Base-by-base conservation (phyloP, 2,888 invertebrate species). In the Notodonta ziczac region DNA sequence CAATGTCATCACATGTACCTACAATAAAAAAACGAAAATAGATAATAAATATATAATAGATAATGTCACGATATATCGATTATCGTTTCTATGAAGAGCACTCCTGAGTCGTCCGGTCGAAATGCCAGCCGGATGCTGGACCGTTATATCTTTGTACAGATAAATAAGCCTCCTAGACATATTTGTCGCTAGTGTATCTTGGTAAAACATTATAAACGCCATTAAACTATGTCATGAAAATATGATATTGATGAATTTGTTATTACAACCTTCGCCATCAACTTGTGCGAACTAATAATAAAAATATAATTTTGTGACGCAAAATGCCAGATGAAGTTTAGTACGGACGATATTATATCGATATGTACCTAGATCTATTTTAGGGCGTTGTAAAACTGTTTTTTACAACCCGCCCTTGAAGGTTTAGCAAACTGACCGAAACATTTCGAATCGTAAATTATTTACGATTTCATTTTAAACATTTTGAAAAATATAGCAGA, bases 371-470 rank as follows among this genome's bases (percentile, higher is more conserved):
- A 24, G 67, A 74, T 82, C 82, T 90, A 90, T 89, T 87, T 85
- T 67, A 77, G 80, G 86, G 77, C 75, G 86, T 76, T 84, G 85
- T 89, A 86, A 90, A 90, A 88, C 60, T 87, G 83, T 82, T 86
- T 84, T 83, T 83, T 81, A 80, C 77, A 75, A 74, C 67, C 72
- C 76, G 88, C 82, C 90, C 91, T 91, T 91, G 91, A 76, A 86
- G 87, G 85, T 83, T 84, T 82, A 77, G 76, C 78, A 69, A 73
- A 80, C 76, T 65, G 69, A 66, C 74, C 72, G 62, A 69, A 81
- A 78, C 73, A 78, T 80, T 83, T 84, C 70, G 75, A 74, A 73
- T 79, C 77, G 82, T 85, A 86, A 85, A 88, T 77, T 71, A 83
- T 84, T 81, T 84, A 81, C 70, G 69, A 72, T 69, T 72, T 72